Conservation (phyloP, 23 tunicate genomes). For the Trididemnum miniatum region DNA sequence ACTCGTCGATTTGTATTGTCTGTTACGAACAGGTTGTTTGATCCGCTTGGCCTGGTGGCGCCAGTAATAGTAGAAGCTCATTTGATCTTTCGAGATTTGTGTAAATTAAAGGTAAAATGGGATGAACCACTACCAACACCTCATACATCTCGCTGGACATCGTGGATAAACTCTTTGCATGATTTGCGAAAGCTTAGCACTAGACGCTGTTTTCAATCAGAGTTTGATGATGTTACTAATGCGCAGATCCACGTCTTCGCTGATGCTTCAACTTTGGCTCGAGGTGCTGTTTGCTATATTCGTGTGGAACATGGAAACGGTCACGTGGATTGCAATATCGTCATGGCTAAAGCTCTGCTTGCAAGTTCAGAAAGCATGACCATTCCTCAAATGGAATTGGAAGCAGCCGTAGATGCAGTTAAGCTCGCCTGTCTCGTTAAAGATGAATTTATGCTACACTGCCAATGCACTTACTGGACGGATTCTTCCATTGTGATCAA, state of each 20-base stretch:
- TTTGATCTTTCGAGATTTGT: not conserved
- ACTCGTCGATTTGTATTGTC: conserved; percentile 33
- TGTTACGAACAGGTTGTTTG: conserved; percentile 14
- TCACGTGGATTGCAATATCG: not conserved
- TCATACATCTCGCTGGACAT: not conserved
- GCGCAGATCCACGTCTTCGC: conserved; percentile 30
- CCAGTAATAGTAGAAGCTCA: conserved; percentile 22
- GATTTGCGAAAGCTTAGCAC: not conserved
- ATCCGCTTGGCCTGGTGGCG: conserved; percentile 33
- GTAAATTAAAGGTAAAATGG: conserved; percentile 11
- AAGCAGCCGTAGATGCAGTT: too few species aligned
- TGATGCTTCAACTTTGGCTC: conserved; percentile 20
- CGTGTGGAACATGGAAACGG: not conserved
- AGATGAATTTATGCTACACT: not conserved
- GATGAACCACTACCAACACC: not conserved
- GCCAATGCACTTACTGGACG: conserved; percentile 26
- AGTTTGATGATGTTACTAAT: not conserved
- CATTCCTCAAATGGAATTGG: not conserved
- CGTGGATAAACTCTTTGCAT: not conserved
- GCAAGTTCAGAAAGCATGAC: conserved; percentile 1
- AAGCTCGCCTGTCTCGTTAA: not conserved
- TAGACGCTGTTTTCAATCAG: not conserved
- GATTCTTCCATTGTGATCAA: conserved; percentile 17
- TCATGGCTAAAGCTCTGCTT: conserved; percentile 32
- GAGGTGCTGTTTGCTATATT: conserved; percentile 28